These are phyloP conservation scores for Daubentonia madagascariensis DNA, from an alignment of 2,113 vertebrate genomes.

Conservation along the genomic window DNA sequence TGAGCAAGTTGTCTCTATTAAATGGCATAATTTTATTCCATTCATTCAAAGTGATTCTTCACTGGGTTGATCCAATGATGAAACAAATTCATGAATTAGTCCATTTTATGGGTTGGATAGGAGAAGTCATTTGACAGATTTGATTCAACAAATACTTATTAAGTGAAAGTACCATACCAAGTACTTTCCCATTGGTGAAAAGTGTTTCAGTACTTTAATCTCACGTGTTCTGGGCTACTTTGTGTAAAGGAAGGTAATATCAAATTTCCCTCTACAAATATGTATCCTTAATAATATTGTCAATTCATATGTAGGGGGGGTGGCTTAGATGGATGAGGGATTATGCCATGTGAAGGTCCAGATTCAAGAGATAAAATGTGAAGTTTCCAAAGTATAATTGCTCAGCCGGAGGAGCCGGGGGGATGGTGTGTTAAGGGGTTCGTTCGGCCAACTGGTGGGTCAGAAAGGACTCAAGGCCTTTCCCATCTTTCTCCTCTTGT, in stretches of 20 bases:
- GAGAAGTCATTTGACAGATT: not conserved
- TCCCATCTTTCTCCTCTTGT: not conserved
- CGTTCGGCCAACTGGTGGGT: not conserved
- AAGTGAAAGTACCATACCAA: not conserved
- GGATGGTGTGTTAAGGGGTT: not conserved
- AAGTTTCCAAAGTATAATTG: not conserved
- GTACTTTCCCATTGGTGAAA: not conserved
- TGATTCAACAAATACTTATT: not conserved
- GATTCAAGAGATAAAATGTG: not conserved
- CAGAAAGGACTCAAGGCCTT: not conserved
- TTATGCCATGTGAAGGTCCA: not conserved
- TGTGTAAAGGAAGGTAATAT: not conserved
- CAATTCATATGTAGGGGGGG: fast-evolving
- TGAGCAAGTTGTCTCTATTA: not conserved
- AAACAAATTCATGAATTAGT: not conserved
- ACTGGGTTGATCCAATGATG: not conserved
- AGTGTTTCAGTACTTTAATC: not conserved
- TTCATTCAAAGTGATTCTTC: not conserved
- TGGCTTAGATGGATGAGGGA: not conserved
- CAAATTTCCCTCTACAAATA: not conserved
- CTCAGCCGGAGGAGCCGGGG: not conserved
- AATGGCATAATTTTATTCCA: not conserved
- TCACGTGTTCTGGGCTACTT: not conserved
- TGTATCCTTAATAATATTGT: not conserved
- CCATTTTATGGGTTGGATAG: not conserved